Conservation (phyloP, 2,113 vertebrate genomes). For the Serilophus lunatus region DNA sequence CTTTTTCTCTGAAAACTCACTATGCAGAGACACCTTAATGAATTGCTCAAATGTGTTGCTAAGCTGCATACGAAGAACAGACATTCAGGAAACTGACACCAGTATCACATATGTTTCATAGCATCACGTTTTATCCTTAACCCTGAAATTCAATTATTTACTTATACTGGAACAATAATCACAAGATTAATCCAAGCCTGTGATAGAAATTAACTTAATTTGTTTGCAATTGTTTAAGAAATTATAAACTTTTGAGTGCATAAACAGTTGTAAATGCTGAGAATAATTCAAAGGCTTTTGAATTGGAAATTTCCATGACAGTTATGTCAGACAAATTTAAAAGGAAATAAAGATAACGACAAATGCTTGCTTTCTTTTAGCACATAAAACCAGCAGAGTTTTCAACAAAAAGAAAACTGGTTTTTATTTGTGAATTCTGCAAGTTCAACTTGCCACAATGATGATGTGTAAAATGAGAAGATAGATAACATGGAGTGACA, state of each 20-base stretch:
- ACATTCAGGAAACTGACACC: constrained; percentile 44
- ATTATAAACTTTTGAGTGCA: constrained; percentile 34
- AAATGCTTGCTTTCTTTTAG: constrained; percentile 1
- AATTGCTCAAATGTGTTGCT: constrained; percentile 62
- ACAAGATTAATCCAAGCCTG: constrained; percentile 37
- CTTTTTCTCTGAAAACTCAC: constrained; percentile 15
- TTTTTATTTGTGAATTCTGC: constrained; percentile 13
- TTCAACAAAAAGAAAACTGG: neutral
- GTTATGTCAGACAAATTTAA: neutral
- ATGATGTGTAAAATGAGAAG: constrained; percentile 39
- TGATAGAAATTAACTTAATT: constrained; percentile 50
- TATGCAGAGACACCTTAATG: constrained; percentile 54
- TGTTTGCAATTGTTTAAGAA: constrained; percentile 8
- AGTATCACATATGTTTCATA: constrained; percentile 53
- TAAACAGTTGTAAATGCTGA: constrained; percentile 15
- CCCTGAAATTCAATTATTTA: constrained; percentile 64
- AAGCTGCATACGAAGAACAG: constrained; percentile 49
- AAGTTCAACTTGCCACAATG: constrained; percentile 28
- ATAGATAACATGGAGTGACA: constrained; percentile 14
- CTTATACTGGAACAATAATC: constrained; percentile 61
- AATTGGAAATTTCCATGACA: constrained; percentile 7
- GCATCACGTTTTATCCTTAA: constrained; percentile 58
- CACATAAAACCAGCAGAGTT: neutral
- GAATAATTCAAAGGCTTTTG: constrained; percentile 34
- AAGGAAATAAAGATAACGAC: neutral